Conservation (phyloP, 2,888 invertebrate genomes). For the Thera britannica region DNA sequence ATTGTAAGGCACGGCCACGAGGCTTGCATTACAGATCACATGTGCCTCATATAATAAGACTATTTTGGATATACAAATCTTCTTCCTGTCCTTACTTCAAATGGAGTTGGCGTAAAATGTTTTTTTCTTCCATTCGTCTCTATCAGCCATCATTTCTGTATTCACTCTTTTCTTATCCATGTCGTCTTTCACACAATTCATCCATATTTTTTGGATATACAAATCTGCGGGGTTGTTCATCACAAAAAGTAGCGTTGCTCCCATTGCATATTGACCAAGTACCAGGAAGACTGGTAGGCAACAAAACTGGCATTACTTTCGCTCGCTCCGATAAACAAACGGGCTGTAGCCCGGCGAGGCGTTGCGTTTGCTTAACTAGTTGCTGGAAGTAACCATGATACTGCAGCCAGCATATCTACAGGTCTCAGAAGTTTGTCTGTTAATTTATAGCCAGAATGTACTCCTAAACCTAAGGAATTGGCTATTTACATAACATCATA, state of each 20-base stretch:
- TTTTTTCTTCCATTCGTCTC: too few species aligned
- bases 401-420: slow-evolving; percentile 6
- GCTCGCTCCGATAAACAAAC: slow-evolving; percentile 54
- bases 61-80: too few species aligned
- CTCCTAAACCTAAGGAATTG: background rate
- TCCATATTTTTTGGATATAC: too few species aligned
- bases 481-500: too few species aligned
- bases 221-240: too few species aligned
- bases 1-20: background rate
- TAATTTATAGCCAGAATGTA: background rate
- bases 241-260: slow-evolving; percentile 27
- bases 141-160: too few species aligned
- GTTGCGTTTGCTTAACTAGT: slow-evolving; percentile 52
- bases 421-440: background rate
- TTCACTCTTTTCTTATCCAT: too few species aligned
- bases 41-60: background rate
- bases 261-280: slow-evolving; percentile 40
- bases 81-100: too few species aligned
- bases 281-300: slow-evolving; percentile 47
- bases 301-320: slow-evolving; percentile 54
- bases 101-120: too few species aligned
- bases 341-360: slow-evolving; percentile 48
- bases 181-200: too few species aligned
- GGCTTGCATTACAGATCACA: background rate
- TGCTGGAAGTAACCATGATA: slow-evolving; percentile 38